phyloP scores from a whole-genome alignment of 2,888 invertebrate genomes.

The Anagyrus pseudococci region DNA sequence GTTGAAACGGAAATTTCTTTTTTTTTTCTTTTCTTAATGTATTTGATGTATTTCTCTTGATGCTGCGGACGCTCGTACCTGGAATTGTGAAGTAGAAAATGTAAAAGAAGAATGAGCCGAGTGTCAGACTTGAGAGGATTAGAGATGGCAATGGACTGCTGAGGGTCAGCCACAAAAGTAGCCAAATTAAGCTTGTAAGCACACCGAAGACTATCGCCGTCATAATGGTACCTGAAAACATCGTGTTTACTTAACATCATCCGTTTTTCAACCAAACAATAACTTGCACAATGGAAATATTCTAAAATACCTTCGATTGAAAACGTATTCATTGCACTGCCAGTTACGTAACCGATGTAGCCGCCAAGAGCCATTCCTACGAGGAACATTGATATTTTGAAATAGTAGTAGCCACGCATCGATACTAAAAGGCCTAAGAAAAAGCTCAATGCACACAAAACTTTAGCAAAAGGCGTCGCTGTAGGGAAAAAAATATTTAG shows the following conservation, averaged over 20 bases:
- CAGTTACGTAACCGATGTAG: slow-evolving; percentile 65
- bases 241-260: too few species aligned
- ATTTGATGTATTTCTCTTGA: slow-evolving; percentile 4
- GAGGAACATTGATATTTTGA: slow-evolving; percentile 69
- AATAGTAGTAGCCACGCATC: slow-evolving; percentile 71
- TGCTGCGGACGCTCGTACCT: slow-evolving; percentile 61
- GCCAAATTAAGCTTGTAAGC: slow-evolving; percentile 68
- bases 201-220: slow-evolving; percentile 66
- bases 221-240: slow-evolving; percentile 65
- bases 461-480: slow-evolving; percentile 41
- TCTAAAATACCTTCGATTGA: too few species aligned
- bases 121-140: slow-evolving; percentile 66
- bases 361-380: slow-evolving; percentile 68
- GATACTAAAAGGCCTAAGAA: slow-evolving; percentile 71
- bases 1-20: not conserved
- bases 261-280: too few species aligned
- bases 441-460: slow-evolving; percentile 63
- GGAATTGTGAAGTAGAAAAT: slow-evolving; percentile 67
- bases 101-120: slow-evolving; percentile 70
- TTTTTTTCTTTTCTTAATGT: not conserved
- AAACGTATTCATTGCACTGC: slow-evolving; percentile 7
- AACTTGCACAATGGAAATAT: too few species aligned
- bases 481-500: slow-evolving; percentile 25
- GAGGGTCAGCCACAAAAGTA: slow-evolving; percentile 70
- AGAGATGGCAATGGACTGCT: slow-evolving; percentile 69